Percentiles rank a stretch among this genome's conserved stretches.
Conservation (phyloP, 2,888 invertebrate species). For the Catocala nupta region DNA sequence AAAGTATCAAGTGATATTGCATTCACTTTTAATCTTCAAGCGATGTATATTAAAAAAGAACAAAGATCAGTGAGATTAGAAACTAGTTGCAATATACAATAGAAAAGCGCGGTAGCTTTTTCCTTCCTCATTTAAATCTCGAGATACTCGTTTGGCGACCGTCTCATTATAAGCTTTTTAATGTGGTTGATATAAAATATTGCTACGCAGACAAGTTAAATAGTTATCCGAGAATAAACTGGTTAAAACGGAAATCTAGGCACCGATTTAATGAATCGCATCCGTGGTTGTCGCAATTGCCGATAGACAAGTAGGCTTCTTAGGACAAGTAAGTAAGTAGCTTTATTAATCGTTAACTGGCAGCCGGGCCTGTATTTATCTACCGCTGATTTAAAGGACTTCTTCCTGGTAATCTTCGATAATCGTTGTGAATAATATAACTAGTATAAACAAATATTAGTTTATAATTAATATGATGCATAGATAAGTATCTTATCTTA, state of each 20-base stretch:
- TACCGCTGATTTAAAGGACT: slow-evolving; percentile 47
- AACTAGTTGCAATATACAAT: slow-evolving; percentile 34
- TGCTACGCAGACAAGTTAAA: slow-evolving; percentile 54
- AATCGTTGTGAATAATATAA: neutral
- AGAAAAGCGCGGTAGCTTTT: slow-evolving; percentile 33
- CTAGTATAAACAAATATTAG: too few species aligned
- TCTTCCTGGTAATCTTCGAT: slow-evolving; percentile 44
- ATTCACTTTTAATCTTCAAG: neutral
- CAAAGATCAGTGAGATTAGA: slow-evolving; percentile 9
- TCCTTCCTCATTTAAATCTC: slow-evolving; percentile 25
- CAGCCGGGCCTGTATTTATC: slow-evolving; percentile 40
- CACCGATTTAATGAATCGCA: slow-evolving; percentile 79
- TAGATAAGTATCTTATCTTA: too few species aligned
- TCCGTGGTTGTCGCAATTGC: slow-evolving; percentile 70
- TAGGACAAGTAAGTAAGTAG: slow-evolving; percentile 51
- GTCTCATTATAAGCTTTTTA: slow-evolving; percentile 32
- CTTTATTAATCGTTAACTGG: slow-evolving; percentile 60
- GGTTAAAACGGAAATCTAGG: slow-evolving; percentile 82
- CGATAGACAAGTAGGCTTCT: slow-evolving; percentile 59
- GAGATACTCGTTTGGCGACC: neutral
- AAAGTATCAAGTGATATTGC: neutral
- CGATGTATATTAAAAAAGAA: too few species aligned
- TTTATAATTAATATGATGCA: too few species aligned
- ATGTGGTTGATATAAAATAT: slow-evolving; percentile 47
- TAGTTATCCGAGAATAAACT: slow-evolving; percentile 64